Conservation (phyloP, 2,797 vertebrate species). For the Ptychadena robeensis region DNA sequence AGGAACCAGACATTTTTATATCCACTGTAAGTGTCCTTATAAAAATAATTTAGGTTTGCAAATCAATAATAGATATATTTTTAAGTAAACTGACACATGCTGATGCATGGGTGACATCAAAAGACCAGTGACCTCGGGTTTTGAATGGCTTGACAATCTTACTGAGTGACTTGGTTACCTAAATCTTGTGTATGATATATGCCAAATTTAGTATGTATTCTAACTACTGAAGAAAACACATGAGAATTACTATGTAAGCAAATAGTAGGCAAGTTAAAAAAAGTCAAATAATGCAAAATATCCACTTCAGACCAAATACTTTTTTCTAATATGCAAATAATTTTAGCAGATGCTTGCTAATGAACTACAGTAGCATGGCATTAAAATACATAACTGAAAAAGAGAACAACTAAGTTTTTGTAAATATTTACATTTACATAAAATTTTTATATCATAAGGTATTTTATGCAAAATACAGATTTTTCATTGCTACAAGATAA, state of each 20-base stretch:
- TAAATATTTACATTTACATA: slow-evolving; percentile 48
- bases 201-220: slow-evolving; percentile 7
- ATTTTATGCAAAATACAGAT: slow-evolving; percentile 28
- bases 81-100: not conserved
- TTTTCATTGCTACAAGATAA: slow-evolving; percentile 6
- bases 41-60: not conserved
- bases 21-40: not conserved
- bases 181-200: not conserved
- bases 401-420: slow-evolving; percentile 16
- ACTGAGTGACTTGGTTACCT: not conserved
- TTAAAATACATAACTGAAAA: slow-evolving; percentile 43
- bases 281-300: slow-evolving; percentile 32
- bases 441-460: slow-evolving; percentile 26
- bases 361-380: slow-evolving; percentile 45
- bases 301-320: slow-evolving; percentile 35
- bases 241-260: slow-evolving; percentile 42
- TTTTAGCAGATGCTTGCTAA: slow-evolving; percentile 44
- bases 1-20: too few species aligned
- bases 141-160: not conserved
- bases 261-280: slow-evolving; percentile 22
- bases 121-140: not conserved
- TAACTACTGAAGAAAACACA: slow-evolving; percentile 1
- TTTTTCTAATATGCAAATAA: slow-evolving; percentile 53
- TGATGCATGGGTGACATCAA: not conserved
- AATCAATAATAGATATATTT: not conserved